phyloP scores from a whole-genome alignment of 2,113 vertebrate species.

The Neogobius melanostomus region DNA sequence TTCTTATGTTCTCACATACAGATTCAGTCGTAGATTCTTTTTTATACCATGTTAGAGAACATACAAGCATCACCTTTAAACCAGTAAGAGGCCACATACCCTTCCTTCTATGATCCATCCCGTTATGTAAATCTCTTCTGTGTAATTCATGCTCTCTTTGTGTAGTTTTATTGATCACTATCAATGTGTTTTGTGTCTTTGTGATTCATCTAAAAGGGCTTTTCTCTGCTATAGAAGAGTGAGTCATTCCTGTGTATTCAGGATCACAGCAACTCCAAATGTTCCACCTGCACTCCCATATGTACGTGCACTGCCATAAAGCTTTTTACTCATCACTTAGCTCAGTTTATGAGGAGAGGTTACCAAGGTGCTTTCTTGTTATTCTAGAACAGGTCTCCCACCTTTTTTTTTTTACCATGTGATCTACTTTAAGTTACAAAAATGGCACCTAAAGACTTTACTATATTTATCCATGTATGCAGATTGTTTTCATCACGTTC shows the following conservation, averaged over 20 bases:
- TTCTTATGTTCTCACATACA: too few species aligned
- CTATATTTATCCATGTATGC: too few species aligned
- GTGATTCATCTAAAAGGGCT: not conserved
- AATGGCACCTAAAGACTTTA: too few species aligned
- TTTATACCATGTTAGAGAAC: too few species aligned
- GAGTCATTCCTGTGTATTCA: constrained; percentile 16
- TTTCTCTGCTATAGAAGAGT: not conserved
- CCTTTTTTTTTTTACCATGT: too few species aligned
- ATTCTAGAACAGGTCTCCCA: too few species aligned
- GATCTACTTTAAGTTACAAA: too few species aligned
- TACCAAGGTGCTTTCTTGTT: constrained; percentile 7
- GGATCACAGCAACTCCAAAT: constrained; percentile 4
- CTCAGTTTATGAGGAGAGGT: constrained; percentile 14
- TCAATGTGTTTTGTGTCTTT: not conserved
- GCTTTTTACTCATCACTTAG: constrained; percentile 38
- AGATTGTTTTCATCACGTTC: too few species aligned
- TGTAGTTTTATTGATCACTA: not conserved
- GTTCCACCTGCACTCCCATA: constrained; percentile 23
- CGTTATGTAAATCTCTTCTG: not conserved
- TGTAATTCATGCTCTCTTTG: not conserved
- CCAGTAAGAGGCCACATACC: not conserved
- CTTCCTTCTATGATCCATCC: not conserved
- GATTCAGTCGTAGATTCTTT: too few species aligned
- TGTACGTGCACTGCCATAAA: constrained; percentile 16
- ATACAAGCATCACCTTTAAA: too few species aligned